A percentile compares a stretch with the other conserved stretches of the same genome.
Evolutionary conservation across 2,888 invertebrate species (phyloP).

Genomic region (Drosophila seclusa): DNA sequence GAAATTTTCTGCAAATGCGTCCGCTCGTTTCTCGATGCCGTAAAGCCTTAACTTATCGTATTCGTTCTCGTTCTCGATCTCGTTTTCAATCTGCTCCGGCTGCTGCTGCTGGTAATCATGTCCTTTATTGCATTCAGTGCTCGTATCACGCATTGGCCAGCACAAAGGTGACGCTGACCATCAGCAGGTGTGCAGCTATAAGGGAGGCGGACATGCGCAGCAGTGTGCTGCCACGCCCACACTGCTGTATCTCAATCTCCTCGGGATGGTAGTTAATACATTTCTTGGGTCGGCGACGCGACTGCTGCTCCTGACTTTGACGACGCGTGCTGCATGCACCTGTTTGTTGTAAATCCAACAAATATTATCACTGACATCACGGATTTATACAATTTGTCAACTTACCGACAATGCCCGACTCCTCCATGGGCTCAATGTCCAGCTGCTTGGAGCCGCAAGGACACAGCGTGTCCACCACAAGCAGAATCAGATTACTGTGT

Average conservation of each 20-base stretch:
- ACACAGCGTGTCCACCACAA: conserved; percentile 95
- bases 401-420: conserved; percentile 86
- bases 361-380: neutral
- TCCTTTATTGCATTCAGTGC: conserved; percentile 56
- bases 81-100: conserved; percentile 1
- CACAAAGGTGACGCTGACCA: conserved; percentile 80
- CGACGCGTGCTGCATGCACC: conserved; percentile 86
- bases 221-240: conserved; percentile 82
- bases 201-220: conserved; percentile 77
- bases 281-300: conserved; percentile 90
- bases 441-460: conserved; percentile 95
- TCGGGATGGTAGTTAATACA: conserved; percentile 96
- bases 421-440: conserved; percentile 91
- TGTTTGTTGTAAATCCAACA: conserved; percentile 45
- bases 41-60: conserved; percentile 16
- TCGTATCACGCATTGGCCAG: conserved; percentile 84
- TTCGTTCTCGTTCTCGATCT: conserved; percentile 7
- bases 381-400: neutral
- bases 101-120: conserved; percentile 9
- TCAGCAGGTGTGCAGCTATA: conserved; percentile 80
- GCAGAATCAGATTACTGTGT: conserved; percentile 94
- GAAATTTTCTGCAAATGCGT: conserved; percentile 2
- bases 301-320: conserved; percentile 88
- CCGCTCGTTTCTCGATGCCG: neutral
- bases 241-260: conserved; percentile 86